These are phyloP conservation scores for Petroica traversi DNA, from an alignment of 2,113 vertebrate genomes.

Conservation along the genomic window DNA sequence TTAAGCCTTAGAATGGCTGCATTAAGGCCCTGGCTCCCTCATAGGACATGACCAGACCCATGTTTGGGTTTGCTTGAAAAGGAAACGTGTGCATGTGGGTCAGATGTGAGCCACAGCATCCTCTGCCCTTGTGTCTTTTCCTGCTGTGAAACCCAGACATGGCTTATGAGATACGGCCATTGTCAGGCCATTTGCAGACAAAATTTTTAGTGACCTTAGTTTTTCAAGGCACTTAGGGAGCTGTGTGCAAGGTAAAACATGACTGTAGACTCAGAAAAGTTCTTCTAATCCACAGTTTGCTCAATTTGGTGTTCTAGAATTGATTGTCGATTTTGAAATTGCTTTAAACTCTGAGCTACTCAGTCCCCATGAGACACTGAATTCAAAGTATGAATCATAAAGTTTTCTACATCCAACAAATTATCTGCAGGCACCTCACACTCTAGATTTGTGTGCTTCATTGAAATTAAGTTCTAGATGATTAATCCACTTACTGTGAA, in stretches of 20 bases:
- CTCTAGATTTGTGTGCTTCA: neutral
- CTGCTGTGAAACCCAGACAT: neutral
- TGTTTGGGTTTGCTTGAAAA: neutral
- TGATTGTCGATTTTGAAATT: neutral
- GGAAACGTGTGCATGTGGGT: rapidly evolving
- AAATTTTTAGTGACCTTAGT: neutral
- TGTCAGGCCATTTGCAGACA: neutral
- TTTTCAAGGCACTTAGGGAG: neutral
- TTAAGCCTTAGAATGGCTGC: neutral
- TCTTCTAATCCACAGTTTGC: neutral
- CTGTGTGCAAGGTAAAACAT: neutral
- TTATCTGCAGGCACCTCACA: neutral
- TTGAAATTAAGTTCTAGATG: neutral
- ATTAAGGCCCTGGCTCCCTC: neutral
- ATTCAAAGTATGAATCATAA: neutral
- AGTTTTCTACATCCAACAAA: neutral
- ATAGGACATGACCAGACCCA: rapidly evolving
- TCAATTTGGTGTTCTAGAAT: neutral
- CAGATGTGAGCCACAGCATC: neutral
- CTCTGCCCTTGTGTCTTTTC: neutral
- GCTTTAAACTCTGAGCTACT: neutral
- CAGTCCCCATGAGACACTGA: neutral
- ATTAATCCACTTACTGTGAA: neutral
- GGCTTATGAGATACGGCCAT: neutral
- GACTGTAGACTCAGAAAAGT: neutral